A percentile compares a stretch with the other conserved stretches of the same genome.
These are phyloP conservation scores for Intellagama lesueurii DNA, from an alignment of 2,797 vertebrate species.

Conservation along the genomic window DNA sequence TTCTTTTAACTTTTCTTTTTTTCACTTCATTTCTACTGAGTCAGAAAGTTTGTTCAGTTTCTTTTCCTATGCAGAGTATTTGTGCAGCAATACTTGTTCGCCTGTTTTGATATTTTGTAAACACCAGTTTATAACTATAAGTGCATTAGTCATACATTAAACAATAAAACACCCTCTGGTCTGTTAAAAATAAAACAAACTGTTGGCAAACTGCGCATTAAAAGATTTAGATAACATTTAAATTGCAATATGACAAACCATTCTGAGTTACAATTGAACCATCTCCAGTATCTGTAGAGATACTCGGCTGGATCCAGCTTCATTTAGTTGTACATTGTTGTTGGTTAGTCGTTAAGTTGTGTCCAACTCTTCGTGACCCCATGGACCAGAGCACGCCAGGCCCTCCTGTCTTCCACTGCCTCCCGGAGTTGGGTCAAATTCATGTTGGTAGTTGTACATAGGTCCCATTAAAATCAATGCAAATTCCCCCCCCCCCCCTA, in stretches of 20 bases:
- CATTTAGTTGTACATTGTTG: neutral
- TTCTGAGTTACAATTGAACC: neutral
- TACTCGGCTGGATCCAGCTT: neutral
- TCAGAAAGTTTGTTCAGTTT: conserved; percentile 11
- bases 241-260: neutral
- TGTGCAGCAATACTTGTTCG: neutral
- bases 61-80: conserved; percentile 5
- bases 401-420: no score
- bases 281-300: neutral
- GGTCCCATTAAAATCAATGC: neutral
- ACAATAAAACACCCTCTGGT: neutral
- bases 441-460: neutral
- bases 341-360: no score
- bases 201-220: neutral
- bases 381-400: no score
- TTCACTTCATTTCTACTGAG: conserved; percentile 19
- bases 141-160: neutral
- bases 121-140: neutral
- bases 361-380: no score
- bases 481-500: neutral
- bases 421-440: no score
- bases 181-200: neutral
- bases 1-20: conserved; percentile 10
- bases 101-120: neutral
- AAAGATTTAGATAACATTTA: neutral